phyloP scores from a whole-genome alignment of 2,113 vertebrate species.

The Balaenoptera acutorostrata region DNA sequence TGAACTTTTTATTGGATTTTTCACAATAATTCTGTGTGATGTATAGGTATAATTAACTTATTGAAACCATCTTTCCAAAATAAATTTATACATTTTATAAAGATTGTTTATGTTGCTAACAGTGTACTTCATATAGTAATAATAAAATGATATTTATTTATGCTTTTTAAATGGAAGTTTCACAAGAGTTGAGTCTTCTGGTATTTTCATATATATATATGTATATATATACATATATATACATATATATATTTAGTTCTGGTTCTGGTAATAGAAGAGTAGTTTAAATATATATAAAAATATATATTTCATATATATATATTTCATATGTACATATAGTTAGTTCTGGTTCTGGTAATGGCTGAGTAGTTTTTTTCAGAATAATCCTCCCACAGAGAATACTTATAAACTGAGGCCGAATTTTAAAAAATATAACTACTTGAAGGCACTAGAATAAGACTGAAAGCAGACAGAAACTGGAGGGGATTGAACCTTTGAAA shows the following conservation, averaged over 20 bases:
- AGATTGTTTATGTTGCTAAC: neutral
- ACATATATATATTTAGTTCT: neutral
- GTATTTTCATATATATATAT: neutral
- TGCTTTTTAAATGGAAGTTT: constrained; percentile 8
- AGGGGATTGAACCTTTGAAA: neutral
- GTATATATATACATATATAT: neutral
- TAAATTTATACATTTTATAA: constrained; percentile 70
- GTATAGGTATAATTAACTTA: constrained; percentile 75
- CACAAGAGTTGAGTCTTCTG: neutral
- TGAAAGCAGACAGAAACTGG: neutral
- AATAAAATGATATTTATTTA: neutral
- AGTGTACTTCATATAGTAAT: neutral
- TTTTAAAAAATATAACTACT: neutral
- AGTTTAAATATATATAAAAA: neutral
- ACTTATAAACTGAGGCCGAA: neutral
- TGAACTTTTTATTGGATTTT: constrained; percentile 75
- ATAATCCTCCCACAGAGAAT: neutral
- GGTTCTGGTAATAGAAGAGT: neutral
- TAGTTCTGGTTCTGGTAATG: neutral
- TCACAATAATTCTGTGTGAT: constrained; percentile 73
- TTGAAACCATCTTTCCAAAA: constrained; percentile 69
- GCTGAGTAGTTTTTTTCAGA: neutral
- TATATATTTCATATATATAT: neutral
- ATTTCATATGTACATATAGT: neutral
- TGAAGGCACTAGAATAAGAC: neutral